phyloP scores from a whole-genome alignment of 2,888 invertebrate genomes.

The Hydropsyche betteni region DNA sequence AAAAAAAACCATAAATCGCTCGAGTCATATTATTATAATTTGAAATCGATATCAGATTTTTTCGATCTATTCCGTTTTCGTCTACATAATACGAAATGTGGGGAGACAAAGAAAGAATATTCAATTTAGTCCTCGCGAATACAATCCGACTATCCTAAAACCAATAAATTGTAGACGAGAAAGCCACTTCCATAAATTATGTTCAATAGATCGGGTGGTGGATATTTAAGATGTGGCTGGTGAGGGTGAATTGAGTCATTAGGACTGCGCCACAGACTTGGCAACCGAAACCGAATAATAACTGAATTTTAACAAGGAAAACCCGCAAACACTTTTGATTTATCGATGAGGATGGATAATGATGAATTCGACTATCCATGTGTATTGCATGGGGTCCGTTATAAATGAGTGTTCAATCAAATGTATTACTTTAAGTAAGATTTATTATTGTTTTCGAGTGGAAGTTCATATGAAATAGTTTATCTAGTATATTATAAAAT shows the following conservation, averaged over 20 bases:
- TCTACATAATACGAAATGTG: not conserved
- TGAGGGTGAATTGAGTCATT: constrained; percentile 42
- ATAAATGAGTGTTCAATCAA: too few relatives aligned
- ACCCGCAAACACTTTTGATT: constrained; percentile 2
- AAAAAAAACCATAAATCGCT: not conserved
- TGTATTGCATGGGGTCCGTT: too few relatives aligned
- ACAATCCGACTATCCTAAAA: constrained; percentile 19
- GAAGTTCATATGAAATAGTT: too few relatives aligned
- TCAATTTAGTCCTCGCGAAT: constrained; percentile 25
- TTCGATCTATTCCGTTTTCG: not conserved
- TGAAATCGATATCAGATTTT: constrained; percentile 2
- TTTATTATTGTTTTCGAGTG: too few relatives aligned
- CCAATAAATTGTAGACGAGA: constrained; percentile 28
- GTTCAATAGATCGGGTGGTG: constrained; percentile 32
- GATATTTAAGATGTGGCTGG: constrained; percentile 32
- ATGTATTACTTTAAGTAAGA: too few relatives aligned
- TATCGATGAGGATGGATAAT: too few relatives aligned
- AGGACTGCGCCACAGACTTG: constrained; percentile 43
- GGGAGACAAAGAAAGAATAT: constrained; percentile 11
- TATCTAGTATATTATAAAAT: too few relatives aligned
- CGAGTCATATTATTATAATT: constrained; percentile 12
- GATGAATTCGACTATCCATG: too few relatives aligned
- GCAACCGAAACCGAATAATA: constrained; percentile 20
- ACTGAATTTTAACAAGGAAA: constrained; percentile 11
- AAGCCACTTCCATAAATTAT: constrained; percentile 47